Conservation (phyloP, 2,113 vertebrate genomes). For the Ibidorhyncha struthersii region DNA sequence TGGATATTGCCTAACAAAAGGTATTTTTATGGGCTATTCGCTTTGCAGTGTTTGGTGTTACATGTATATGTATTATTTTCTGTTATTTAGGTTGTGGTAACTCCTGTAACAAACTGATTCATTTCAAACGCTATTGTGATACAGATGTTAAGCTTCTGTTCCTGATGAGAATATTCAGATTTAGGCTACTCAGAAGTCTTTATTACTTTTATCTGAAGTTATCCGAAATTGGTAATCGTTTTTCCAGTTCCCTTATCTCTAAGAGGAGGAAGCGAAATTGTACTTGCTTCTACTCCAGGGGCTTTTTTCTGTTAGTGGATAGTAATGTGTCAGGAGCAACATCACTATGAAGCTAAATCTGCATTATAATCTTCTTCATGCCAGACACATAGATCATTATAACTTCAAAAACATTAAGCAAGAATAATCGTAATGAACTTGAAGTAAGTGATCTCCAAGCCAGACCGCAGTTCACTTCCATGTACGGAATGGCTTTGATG, state of each 20-base stretch:
- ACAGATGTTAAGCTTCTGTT: neutral
- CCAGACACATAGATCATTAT: neutral
- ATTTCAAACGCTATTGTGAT: neutral
- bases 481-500: neutral
- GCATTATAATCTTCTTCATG: neutral
- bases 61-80: fast-evolving
- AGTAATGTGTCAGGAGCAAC: neutral
- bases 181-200: neutral
- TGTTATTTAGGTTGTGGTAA: neutral
- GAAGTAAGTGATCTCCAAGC: neutral
- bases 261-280: neutral
- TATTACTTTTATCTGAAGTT: neutral
- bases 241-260: neutral
- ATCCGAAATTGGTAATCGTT: neutral
- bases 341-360: neutral
- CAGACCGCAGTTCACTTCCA: neutral
- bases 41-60: neutral
- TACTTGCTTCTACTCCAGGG: neutral
- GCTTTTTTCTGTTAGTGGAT: neutral
- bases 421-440: neutral
- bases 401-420: neutral
- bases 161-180: neutral
- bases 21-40: neutral
- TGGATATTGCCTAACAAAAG: neutral
- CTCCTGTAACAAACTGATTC: neutral